Base-by-base conservation (phyloP, 64 coral and sea anemone genomes). In the Exaiptasia diaphana region DNA sequence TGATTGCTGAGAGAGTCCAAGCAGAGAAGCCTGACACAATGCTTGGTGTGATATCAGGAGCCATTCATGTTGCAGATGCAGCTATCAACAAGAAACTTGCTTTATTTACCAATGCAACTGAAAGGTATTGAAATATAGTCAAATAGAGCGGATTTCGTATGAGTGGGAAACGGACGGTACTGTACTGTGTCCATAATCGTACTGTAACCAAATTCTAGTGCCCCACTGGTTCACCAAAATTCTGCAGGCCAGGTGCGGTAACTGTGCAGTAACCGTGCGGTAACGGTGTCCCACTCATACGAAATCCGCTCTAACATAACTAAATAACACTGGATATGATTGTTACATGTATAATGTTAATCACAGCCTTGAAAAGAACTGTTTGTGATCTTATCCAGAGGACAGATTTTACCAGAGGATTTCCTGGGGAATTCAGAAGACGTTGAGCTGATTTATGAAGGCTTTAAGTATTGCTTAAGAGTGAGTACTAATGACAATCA, bases 401-500 rank as follows among this genome's bases (percentile, higher is more conserved):
- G 95, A 1, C 95, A 99, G 68, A 99, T 99, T 75, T 74, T 99
- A 38, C 21, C 95, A 3, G 86, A 81, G 26, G 77, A 88, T 22
- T 84, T 71, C 32, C 21, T 99, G 33, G 79, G 44, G 39, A 93
- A 92, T 41, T 79, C 74, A 0, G 95, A 92, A 85, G 85, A 88
- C 62, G 95, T 99, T 41, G 95, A 99, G 58, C 68, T 99, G 9
- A 99, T 99, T 33, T 89, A 93, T 69, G 95, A 99, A 15, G 83
- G 90, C 24, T 67, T 36, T 37, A 99, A 99, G 67, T 99, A 99
- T 32, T 88, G 85, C 50, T 54, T 99, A 34, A 80, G 60, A 67
- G 93, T 90, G 9, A 77, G 80, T 71, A 7, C 0, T 45, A 1
- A 12, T 25, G 5, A 67, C 4, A 13, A 13, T 60, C 41, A 67